Percentiles rank a stretch among this genome's conserved stretches.
phyloP scores from a whole-genome alignment of 23 tunicate species.

The Oikopleura vanhoeffeni region DNA sequence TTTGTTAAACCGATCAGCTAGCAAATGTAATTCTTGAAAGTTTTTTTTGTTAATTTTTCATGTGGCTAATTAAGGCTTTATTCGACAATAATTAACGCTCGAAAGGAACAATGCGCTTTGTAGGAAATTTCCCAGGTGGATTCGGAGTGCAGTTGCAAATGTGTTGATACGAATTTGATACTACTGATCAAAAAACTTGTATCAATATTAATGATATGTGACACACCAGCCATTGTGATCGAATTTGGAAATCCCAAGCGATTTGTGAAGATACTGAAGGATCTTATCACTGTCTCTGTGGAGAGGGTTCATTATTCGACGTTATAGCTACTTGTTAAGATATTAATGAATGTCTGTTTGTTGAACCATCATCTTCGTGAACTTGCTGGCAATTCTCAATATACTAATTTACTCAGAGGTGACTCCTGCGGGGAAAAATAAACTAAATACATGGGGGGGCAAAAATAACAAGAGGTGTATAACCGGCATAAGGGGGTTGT shows the following conservation, averaged over 20 bases:
- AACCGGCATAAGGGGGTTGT: too few species aligned
- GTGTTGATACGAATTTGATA: neutral
- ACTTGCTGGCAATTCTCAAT: too few species aligned
- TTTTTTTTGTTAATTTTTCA: too few species aligned
- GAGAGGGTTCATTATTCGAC: neutral
- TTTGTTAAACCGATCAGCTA: too few species aligned
- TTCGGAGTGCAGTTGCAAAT: neutral
- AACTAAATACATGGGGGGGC: too few species aligned
- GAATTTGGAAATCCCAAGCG: neutral
- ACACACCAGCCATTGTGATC: neutral
- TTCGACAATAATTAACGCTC: too few species aligned
- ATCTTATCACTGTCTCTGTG: neutral
- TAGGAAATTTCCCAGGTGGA: neutral
- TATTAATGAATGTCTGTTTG: neutral
- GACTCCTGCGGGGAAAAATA: too few species aligned
- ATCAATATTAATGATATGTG: neutral
- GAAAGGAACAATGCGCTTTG: neutral
- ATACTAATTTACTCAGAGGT: too few species aligned
- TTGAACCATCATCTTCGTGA: neutral
- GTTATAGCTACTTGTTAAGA: neutral
- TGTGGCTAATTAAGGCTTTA: too few species aligned
- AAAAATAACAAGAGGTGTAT: too few species aligned
- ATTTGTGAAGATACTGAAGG: neutral
- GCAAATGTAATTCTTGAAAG: too few species aligned
- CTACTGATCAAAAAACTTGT: neutral